These are phyloP conservation scores for Fistularia commersonii DNA, from an alignment of 2,797 vertebrate species.

Conservation along the genomic window DNA sequence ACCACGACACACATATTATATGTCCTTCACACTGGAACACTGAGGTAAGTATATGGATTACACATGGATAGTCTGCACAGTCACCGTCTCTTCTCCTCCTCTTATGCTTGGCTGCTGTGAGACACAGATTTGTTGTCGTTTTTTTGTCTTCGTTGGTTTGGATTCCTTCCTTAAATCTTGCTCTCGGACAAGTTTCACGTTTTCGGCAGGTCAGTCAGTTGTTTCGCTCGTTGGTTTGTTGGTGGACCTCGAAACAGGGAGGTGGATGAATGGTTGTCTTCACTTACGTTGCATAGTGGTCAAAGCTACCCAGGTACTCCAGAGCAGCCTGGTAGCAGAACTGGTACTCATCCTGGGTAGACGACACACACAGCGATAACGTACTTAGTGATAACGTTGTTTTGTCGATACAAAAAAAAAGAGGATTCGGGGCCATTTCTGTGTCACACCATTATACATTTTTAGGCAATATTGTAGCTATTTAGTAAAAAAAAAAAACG, in stretches of 20 bases:
- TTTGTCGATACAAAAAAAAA: neutral
- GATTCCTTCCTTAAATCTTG: slow-evolving; percentile 44
- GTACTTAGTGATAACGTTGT: neutral
- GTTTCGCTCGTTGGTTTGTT: slow-evolving; percentile 36
- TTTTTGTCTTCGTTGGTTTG: slow-evolving; percentile 43
- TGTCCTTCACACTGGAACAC: slow-evolving; percentile 81
- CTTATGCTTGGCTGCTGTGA: slow-evolving; percentile 44
- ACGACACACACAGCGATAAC: slow-evolving; percentile 9
- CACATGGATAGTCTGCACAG: slow-evolving; percentile 71
- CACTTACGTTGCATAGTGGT: slow-evolving; percentile 99
- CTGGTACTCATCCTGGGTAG: slow-evolving; percentile 92
- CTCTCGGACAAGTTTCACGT: slow-evolving; percentile 50
- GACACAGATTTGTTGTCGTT: slow-evolving; percentile 57
- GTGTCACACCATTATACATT: too few species aligned
- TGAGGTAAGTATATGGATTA: slow-evolving; percentile 87
- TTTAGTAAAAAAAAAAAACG: too few species aligned
- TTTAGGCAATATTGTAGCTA: too few species aligned
- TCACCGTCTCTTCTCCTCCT: slow-evolving; percentile 39
- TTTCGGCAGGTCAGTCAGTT: slow-evolving; percentile 35
- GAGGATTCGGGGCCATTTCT: too few species aligned
- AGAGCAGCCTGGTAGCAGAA: slow-evolving; percentile 98
- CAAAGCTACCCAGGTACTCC: slow-evolving; percentile 97
- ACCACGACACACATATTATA: slow-evolving; percentile 80
- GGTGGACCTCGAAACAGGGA: slow-evolving; percentile 51
- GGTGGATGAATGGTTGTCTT: slow-evolving; percentile 60